Percentiles rank a stretch among this genome's conserved stretches.
These are phyloP conservation scores for Fragariocoptes setiger DNA, from an alignment of 1,140 invertebrate genomes.

Conservation along the genomic window DNA sequence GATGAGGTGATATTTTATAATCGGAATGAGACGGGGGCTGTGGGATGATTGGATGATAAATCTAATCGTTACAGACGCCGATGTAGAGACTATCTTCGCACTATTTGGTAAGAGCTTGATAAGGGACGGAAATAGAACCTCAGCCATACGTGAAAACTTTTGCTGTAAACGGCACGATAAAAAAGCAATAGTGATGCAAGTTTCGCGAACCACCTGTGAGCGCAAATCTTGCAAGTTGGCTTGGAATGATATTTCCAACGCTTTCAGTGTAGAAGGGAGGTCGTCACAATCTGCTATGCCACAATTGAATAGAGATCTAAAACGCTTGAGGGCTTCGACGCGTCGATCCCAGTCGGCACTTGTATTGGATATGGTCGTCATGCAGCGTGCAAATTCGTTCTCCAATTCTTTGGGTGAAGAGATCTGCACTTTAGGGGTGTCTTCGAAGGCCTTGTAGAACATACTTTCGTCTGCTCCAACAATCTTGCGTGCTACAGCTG, in stretches of 20 bases:
- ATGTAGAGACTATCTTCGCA: constrained; percentile 75
- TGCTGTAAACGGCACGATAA: constrained; percentile 3
- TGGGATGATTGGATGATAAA: constrained; percentile 65
- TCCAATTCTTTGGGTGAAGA: constrained; percentile 52
- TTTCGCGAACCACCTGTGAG: constrained; percentile 60
- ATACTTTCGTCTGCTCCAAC: constrained; percentile 47
- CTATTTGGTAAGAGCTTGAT: constrained; percentile 79
- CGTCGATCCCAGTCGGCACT: constrained; percentile 72
- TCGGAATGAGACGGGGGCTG: constrained; percentile 44
- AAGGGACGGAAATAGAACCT: constrained; percentile 40
- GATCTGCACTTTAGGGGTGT: constrained; percentile 41
- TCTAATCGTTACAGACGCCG: constrained; percentile 46
- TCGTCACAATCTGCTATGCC: constrained; percentile 46
- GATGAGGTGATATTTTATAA: constrained; percentile 36
- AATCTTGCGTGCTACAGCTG: constrained; percentile 25
- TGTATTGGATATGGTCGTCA: constrained; percentile 37
- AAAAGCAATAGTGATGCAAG: constrained; percentile 57
- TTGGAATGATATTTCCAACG: constrained; percentile 43
- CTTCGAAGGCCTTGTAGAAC: constrained; percentile 52
- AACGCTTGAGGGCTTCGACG: constrained; percentile 47
- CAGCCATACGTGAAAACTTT: constrained; percentile 47
- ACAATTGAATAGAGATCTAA: constrained; percentile 39
- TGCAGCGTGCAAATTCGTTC: constrained; percentile 40
- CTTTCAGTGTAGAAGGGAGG: constrained; percentile 41
- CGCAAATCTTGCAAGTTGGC: constrained; percentile 57